These are phyloP conservation scores for Podarcis lilfordi DNA, from an alignment of 2,797 vertebrate species.

Conservation along the genomic window DNA sequence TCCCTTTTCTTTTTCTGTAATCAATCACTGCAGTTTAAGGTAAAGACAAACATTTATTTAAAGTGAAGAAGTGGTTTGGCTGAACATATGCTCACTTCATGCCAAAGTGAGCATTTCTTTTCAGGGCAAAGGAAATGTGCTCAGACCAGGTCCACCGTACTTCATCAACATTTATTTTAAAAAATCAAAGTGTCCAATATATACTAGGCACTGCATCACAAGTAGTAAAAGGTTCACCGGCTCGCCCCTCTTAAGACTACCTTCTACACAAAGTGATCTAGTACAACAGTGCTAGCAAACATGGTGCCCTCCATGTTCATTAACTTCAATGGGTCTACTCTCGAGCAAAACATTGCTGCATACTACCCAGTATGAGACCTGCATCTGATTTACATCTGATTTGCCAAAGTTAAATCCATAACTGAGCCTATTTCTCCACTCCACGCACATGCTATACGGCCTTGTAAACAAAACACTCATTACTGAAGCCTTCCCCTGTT, in stretches of 20 bases:
- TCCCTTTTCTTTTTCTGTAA: background rate
- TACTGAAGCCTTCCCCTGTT: constrained; percentile 25
- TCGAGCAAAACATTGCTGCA: too few species aligned
- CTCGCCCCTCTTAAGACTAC: too few species aligned
- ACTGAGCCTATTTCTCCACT: background rate
- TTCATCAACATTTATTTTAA: too few species aligned
- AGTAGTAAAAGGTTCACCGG: too few species aligned
- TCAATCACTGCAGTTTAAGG: background rate
- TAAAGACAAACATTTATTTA: background rate
- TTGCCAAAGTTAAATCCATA: background rate
- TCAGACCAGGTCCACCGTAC: background rate
- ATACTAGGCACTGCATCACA: too few species aligned
- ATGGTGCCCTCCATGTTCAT: too few species aligned
- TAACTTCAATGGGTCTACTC: too few species aligned
- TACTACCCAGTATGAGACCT: background rate
- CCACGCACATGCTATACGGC: background rate
- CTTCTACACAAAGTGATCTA: too few species aligned
- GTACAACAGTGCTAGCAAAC: too few species aligned
- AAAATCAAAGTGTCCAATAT: too few species aligned
- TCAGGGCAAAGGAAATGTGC: background rate
- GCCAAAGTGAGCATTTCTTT: background rate
- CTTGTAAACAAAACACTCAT: constrained; percentile 9
- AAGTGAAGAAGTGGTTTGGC: background rate
- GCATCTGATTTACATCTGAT: background rate
- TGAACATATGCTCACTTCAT: background rate